Evolutionary conservation across 2,888 invertebrate species (phyloP).

Genomic region (Leucozona laternaria): DNA sequence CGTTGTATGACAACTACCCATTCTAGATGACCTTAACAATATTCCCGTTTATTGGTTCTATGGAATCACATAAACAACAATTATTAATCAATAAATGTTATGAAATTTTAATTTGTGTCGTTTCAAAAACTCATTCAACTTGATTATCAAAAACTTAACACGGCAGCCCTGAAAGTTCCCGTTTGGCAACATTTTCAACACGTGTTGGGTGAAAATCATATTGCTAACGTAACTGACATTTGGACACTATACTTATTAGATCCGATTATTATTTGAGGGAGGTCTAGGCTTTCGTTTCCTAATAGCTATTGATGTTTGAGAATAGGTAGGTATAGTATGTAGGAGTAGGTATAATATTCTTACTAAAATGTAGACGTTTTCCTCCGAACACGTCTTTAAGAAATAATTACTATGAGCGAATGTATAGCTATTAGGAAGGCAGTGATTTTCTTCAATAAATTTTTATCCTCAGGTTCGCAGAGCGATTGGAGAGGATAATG

Average conservation of each 20-base stretch:
- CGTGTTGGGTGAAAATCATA: conserved; percentile 39
- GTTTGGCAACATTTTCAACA: neutral
- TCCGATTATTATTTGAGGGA: conserved; percentile 39
- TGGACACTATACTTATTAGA: conserved; percentile 47
- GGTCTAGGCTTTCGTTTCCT: conserved; percentile 9
- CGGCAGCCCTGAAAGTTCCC: neutral
- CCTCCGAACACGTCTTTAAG: neutral
- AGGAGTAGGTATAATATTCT: too few species aligned
- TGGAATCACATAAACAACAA: too few species aligned
- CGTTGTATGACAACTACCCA: too few species aligned
- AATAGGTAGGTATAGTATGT: neutral
- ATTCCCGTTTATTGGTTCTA: too few species aligned
- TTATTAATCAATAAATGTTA: too few species aligned
- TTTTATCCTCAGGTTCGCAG: neutral
- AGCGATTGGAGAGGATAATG: too few species aligned
- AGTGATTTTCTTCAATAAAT: neutral
- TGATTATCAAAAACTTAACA: neutral
- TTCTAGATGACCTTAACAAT: too few species aligned
- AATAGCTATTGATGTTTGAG: conserved; percentile 24
- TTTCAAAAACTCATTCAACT: neutral
- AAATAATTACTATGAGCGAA: neutral
- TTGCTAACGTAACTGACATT: conserved; percentile 53
- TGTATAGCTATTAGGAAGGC: neutral
- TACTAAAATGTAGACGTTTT: neutral
- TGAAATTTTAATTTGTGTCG: too few species aligned